Evolutionary conservation across 2,888 invertebrate genomes (phyloP).

Genomic region (Leptothorax acervorum): DNA sequence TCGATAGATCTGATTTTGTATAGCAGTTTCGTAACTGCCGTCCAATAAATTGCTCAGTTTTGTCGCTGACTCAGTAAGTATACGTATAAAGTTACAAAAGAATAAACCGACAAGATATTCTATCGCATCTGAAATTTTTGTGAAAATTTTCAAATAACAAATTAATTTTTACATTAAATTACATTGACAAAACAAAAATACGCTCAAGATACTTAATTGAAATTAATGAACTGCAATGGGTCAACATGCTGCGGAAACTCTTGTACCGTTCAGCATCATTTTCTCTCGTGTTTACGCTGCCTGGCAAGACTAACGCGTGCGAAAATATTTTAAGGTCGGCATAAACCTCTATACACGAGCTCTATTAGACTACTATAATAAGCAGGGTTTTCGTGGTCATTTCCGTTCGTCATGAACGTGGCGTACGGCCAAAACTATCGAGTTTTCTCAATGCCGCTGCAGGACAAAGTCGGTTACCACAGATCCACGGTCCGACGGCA

Average conservation of each 20-base stretch:
- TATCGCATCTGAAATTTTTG: neutral
- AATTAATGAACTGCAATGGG: neutral
- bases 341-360: slow-evolving; percentile 45
- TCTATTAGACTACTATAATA: slow-evolving; percentile 11
- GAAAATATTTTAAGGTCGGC: slow-evolving; percentile 30
- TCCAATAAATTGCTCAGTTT: too few species aligned
- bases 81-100: neutral
- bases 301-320: neutral
- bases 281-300: neutral
- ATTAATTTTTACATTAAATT: neutral
- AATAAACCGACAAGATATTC: neutral
- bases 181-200: neutral
- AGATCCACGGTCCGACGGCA: slow-evolving; percentile 1
- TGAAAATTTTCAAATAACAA: neutral
- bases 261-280: neutral
- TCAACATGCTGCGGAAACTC: neutral
- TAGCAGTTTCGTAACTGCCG: neutral
- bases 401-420: slow-evolving; percentile 62
- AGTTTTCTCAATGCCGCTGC: slow-evolving; percentile 63
- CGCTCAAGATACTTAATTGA: neutral
- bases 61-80: too few species aligned
- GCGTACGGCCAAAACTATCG: slow-evolving; percentile 75
- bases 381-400: slow-evolving; percentile 13
- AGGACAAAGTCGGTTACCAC: slow-evolving; percentile 37
- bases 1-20: neutral